phyloP scores from a whole-genome alignment of 2,888 invertebrate species.

The Ectropis crepuscularia region DNA sequence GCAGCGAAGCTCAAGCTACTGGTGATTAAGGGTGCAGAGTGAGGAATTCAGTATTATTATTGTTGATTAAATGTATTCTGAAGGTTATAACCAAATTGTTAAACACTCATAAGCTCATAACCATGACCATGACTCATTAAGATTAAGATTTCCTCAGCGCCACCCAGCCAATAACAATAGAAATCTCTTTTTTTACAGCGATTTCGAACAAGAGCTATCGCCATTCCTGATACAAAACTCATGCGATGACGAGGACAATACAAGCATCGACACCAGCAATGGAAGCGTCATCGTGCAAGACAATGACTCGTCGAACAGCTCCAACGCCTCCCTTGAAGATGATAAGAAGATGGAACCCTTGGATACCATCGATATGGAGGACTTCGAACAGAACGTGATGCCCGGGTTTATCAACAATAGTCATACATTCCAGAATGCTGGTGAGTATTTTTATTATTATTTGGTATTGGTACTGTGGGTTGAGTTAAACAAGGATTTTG shows the following conservation, averaged over 20 bases:
- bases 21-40: too few relatives aligned
- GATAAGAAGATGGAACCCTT: constrained; percentile 37
- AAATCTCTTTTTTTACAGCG: constrained; percentile 51
- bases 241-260: constrained; percentile 65
- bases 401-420: constrained; percentile 73
- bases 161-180: too few relatives aligned
- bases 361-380: constrained; percentile 64
- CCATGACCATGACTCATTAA: too few relatives aligned
- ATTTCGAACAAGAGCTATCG: constrained; percentile 85
- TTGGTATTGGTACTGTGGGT: background rate
- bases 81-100: too few relatives aligned
- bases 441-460: constrained; percentile 41
- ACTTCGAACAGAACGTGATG: constrained; percentile 78
- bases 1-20: too few relatives aligned
- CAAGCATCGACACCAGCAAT: constrained; percentile 51
- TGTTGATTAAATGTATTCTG: too few relatives aligned
- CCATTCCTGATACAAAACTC: constrained; percentile 81
- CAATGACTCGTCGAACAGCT: constrained; percentile 61
- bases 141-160: too few relatives aligned
- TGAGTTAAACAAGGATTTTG: background rate
- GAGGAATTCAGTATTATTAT: too few relatives aligned
- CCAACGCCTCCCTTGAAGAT: constrained; percentile 49
- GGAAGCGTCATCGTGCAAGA: constrained; percentile 65
- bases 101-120: too few relatives aligned
- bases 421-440: constrained; percentile 74